phyloP scores from a whole-genome alignment of 2,888 invertebrate genomes.

The Noctuana brunneofusca region DNA sequence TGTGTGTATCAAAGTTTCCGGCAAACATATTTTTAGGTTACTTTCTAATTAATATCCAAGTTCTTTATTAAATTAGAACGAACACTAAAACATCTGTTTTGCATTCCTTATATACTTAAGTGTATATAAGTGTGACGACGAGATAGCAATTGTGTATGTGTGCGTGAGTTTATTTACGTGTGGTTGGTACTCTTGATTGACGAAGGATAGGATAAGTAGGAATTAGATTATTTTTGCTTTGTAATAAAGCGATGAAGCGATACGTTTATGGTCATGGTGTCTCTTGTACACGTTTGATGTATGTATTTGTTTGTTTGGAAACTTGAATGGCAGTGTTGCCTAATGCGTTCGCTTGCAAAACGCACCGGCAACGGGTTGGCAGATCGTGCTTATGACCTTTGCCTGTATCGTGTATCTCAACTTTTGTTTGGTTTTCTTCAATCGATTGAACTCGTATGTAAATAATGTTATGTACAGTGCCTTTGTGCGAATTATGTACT shows the following conservation, averaged over 20 bases:
- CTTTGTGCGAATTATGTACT: constrained; percentile 42
- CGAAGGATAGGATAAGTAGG: constrained; percentile 43
- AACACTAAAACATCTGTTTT: constrained; percentile 47
- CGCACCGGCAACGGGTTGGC: constrained; percentile 42
- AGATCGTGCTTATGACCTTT: constrained; percentile 55
- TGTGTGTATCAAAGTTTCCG: constrained; percentile 58
- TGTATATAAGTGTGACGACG: constrained; percentile 45
- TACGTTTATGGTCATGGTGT: constrained; percentile 13
- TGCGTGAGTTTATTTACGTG: constrained; percentile 49
- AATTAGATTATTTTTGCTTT: constrained; percentile 45
- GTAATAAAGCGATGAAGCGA: constrained; percentile 39
- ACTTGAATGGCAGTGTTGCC: constrained; percentile 58
- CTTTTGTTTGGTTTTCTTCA: constrained; percentile 39
- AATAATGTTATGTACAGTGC: constrained; percentile 34
- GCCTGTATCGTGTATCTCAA: constrained; percentile 46
- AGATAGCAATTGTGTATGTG: constrained; percentile 45
- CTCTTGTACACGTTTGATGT: constrained; percentile 34
- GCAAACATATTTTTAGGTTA: constrained; percentile 67
- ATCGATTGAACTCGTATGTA: constrained; percentile 41
- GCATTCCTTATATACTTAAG: constrained; percentile 43
- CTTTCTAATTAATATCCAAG: constrained; percentile 51
- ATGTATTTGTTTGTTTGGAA: constrained; percentile 58
- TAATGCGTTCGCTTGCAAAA: constrained; percentile 44
- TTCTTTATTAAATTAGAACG: constrained; percentile 46
- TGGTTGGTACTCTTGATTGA: constrained; percentile 43